These are phyloP conservation scores for Torymus tubicola DNA, from an alignment of 2,888 invertebrate genomes.

Conservation along the genomic window DNA sequence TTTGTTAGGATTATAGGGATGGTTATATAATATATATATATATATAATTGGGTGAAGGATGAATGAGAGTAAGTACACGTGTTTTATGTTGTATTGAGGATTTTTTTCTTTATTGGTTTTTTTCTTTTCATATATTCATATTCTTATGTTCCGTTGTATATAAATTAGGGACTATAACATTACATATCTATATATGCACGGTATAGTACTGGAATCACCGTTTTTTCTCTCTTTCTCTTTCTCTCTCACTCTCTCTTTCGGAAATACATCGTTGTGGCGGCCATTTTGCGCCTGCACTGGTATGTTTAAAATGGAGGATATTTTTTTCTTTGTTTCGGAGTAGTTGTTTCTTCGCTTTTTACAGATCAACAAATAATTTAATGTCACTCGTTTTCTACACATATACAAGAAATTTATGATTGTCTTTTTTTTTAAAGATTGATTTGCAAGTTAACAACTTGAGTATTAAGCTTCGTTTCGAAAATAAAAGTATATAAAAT, in stretches of 20 bases:
- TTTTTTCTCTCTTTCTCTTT: constrained; percentile 49
- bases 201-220: constrained; percentile 64
- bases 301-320: constrained; percentile 54
- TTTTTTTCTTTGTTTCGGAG: neutral
- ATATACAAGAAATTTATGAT: too few species aligned
- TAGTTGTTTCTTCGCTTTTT: too few species aligned
- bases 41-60: too few species aligned
- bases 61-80: constrained; percentile 33
- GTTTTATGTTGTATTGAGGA: constrained; percentile 43
- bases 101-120: constrained; percentile 28
- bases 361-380: too few species aligned
- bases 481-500: neutral
- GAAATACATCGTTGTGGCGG: constrained; percentile 47
- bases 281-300: constrained; percentile 61
- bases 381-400: too few species aligned
- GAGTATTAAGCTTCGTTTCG: neutral
- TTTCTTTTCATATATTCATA: constrained; percentile 57
- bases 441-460: too few species aligned
- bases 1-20: too few species aligned
- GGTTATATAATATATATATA: too few species aligned
- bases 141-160: constrained; percentile 56
- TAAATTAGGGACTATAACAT: constrained; percentile 67
- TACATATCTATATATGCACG: constrained; percentile 65
- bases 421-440: too few species aligned
- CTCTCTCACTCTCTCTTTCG: constrained; percentile 11